A percentile compares a stretch with the other conserved stretches of the same genome.
These are phyloP conservation scores for Ellobius talpinus DNA, from an alignment of 2,113 vertebrate species.

Conservation along the genomic window DNA sequence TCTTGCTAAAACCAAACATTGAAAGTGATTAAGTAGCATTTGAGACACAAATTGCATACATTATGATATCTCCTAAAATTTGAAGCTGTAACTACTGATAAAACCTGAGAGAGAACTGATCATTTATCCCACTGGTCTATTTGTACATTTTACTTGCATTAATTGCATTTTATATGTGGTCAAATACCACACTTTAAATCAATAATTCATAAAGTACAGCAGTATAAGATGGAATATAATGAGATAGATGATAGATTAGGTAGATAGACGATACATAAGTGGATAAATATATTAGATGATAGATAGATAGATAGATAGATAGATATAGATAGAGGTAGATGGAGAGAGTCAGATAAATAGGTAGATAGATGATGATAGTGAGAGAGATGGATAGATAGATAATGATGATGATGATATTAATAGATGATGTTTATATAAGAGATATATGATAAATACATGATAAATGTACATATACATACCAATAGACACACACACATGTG, in stretches of 20 bases:
- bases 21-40: background rate
- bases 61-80: background rate
- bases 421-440: background rate
- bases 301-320: background rate
- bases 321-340: background rate
- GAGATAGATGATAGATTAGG: background rate
- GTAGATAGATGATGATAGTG: background rate
- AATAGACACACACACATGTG: background rate
- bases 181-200: background rate
- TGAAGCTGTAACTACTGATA: background rate
- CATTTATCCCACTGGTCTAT: background rate
- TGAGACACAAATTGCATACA: background rate
- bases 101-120: background rate
- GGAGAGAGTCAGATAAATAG: background rate
- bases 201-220: background rate
- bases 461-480: background rate
- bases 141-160: background rate
- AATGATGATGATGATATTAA: too few relatives aligned
- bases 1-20: accelerated
- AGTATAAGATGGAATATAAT: background rate
- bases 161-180: background rate
- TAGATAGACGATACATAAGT: background rate
- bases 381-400: too few relatives aligned
- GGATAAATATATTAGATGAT: too few relatives aligned
- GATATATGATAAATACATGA: background rate